Evolutionary conservation across 2,888 invertebrate genomes (phyloP).

Genomic region (Tubulanus polymorphus): DNA sequence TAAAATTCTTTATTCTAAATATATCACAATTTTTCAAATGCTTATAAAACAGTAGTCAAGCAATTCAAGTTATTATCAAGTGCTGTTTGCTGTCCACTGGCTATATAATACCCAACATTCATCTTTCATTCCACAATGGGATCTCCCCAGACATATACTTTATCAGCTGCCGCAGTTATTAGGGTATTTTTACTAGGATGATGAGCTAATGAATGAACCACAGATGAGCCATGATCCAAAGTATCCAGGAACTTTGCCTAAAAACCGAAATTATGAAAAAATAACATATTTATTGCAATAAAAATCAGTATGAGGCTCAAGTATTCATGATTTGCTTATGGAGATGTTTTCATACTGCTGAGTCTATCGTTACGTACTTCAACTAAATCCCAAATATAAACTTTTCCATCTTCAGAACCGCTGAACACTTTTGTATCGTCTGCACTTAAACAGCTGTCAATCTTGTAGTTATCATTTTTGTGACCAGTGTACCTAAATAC

Average conservation of each 20-base stretch:
- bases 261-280: conserved; percentile 15
- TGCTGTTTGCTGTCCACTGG: no score
- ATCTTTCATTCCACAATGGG: no score
- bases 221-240: conserved; percentile 58
- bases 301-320: background rate
- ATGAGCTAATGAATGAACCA: conserved; percentile 74
- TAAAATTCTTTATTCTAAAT: no score
- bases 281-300: background rate
- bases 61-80: no score
- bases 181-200: conserved; percentile 74
- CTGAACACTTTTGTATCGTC: conserved; percentile 83
- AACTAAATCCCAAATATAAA: conserved; percentile 88
- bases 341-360: background rate
- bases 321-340: background rate
- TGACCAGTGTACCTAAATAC: conserved; percentile 75
- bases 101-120: no score
- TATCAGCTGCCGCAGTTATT: conserved; percentile 70
- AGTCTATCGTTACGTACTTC: conserved; percentile 52
- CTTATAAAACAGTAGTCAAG: no score
- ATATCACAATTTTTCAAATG: no score
- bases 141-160: conserved; percentile 53
- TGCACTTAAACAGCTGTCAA: conserved; percentile 81
- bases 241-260: conserved; percentile 59
- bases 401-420: conserved; percentile 81
- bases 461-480: conserved; percentile 72